These are phyloP conservation scores for Mionectes olivaceus DNA, from an alignment of 2,797 vertebrate genomes.

Conservation along the genomic window DNA sequence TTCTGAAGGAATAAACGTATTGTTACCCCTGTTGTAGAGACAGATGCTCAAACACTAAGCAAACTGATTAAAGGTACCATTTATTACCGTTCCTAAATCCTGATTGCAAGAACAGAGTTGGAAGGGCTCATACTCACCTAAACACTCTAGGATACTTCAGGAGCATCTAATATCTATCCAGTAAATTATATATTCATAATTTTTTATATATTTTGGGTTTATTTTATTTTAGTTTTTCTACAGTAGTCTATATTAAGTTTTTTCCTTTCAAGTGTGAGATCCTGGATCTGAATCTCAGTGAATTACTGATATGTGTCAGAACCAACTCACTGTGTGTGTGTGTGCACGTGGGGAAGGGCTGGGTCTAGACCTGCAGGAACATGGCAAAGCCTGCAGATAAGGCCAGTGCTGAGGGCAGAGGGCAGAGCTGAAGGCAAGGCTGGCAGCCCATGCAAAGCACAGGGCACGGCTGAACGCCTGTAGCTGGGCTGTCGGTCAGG, in stretches of 20 bases:
- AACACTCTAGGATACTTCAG: not conserved
- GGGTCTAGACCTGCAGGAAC: too few relatives aligned
- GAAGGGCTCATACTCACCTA: not conserved
- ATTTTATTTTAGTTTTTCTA: not conserved
- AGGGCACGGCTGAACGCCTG: too few relatives aligned
- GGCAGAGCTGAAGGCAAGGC: too few relatives aligned
- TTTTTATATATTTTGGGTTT: not conserved
- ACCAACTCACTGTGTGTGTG: too few relatives aligned
- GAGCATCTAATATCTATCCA: not conserved
- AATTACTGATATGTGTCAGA: too few relatives aligned
- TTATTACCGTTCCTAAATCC: not conserved
- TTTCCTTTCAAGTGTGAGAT: not conserved
- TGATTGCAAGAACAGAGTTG: not conserved
- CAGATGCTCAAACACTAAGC: not conserved
- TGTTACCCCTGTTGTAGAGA: not conserved
- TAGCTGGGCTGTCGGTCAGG: too few relatives aligned
- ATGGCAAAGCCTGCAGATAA: too few relatives aligned
- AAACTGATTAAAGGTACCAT: not conserved
- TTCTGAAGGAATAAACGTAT: not conserved
- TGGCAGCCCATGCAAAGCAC: too few relatives aligned
- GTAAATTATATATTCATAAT: not conserved
- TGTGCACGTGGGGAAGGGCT: too few relatives aligned
- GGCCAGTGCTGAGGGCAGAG: too few relatives aligned
- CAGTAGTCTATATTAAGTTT: not conserved
- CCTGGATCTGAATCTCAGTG: too few relatives aligned